phyloP scores from a whole-genome alignment of 2,113 vertebrate species.

The Apteryx mantelli region DNA sequence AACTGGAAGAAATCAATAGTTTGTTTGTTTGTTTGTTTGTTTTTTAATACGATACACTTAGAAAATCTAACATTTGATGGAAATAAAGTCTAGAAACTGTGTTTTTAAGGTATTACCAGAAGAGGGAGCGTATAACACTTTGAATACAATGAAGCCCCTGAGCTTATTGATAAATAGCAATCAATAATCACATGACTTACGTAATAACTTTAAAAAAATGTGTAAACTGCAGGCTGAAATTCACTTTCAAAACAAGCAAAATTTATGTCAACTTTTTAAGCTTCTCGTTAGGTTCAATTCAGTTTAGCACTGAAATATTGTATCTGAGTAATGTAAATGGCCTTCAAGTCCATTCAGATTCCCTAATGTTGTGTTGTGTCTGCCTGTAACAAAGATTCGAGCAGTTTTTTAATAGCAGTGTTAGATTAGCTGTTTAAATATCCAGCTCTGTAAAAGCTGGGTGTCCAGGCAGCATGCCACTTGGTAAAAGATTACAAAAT shows the following conservation, averaged over 20 bases:
- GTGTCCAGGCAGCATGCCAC: not conserved
- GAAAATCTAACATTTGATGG: not conserved
- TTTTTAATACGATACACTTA: not conserved
- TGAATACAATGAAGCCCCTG: not conserved
- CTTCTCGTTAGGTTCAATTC: not conserved
- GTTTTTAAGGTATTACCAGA: slow-evolving; percentile 54
- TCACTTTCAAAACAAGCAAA: not conserved
- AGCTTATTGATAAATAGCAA: not conserved
- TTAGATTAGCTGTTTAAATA: not conserved
- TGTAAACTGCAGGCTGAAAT: not conserved
- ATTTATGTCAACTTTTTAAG: not conserved
- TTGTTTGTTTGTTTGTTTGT: not conserved
- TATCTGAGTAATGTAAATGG: not conserved
- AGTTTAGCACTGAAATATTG: not conserved
- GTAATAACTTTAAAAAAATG: not conserved
- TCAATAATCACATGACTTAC: not conserved
- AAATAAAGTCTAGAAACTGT: not conserved
- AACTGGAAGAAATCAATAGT: not conserved
- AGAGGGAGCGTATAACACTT: slow-evolving; percentile 59
- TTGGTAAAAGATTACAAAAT: not conserved
- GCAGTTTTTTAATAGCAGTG: not conserved
- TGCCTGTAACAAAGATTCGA: not conserved
- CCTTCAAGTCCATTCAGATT: not conserved
- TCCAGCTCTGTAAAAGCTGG: not conserved
- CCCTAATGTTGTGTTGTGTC: not conserved